Conservation (phyloP, 2,797 vertebrate genomes). For the Dicrostonyx torquatus region DNA sequence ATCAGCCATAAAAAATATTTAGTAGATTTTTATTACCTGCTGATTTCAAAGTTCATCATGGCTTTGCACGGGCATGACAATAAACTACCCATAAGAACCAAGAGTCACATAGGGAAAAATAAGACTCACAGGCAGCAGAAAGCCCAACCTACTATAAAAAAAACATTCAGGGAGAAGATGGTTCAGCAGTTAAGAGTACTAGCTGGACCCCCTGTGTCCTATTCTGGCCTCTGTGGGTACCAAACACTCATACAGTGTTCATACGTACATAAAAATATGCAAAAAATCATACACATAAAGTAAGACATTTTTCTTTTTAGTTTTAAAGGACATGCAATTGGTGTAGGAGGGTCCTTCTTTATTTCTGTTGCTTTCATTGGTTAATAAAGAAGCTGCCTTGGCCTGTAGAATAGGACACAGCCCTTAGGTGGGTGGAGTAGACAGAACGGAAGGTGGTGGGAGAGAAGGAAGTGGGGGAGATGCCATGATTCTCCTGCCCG, state of each 20-base stretch:
- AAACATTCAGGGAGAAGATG: neutral
- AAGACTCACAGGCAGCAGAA: neutral
- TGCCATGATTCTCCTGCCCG: too few species aligned
- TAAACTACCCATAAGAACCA: neutral
- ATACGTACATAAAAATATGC: too few species aligned
- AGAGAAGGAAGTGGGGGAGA: too few species aligned
- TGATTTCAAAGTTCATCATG: conserved; percentile 24
- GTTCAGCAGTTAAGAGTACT: neutral
- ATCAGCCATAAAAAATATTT: conserved; percentile 12
- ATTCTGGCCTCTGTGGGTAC: neutral
- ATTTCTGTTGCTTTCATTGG: too few species aligned
- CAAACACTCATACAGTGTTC: too few species aligned
- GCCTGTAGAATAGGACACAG: too few species aligned
- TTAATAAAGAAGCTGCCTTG: too few species aligned
- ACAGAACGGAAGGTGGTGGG: too few species aligned
- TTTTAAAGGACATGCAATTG: conserved; percentile 46
- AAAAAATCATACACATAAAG: neutral
- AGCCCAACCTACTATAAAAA: conserved; percentile 40
- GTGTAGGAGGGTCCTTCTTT: too few species aligned
- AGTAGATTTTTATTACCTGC: neutral
- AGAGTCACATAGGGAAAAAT: neutral
- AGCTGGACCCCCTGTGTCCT: neutral
- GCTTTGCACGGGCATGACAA: neutral
- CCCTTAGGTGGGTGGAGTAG: too few species aligned
- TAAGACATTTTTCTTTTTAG: neutral